Conservation (phyloP, 2,113 vertebrate species). For the Prolemur simus region DNA sequence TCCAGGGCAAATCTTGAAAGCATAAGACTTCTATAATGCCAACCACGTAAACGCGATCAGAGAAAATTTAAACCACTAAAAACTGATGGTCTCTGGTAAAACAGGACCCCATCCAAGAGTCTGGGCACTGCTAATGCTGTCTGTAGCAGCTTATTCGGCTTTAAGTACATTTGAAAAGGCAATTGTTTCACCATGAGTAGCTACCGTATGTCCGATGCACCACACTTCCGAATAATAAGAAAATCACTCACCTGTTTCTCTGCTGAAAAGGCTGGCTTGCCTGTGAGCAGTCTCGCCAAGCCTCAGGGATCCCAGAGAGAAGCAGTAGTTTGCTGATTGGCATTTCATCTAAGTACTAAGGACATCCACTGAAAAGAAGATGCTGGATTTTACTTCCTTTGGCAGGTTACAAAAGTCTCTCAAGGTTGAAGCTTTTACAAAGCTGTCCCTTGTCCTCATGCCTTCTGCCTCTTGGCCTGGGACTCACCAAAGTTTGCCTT, state of each 20-base stretch:
- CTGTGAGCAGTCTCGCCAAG: conserved; percentile 2
- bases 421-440: conserved; percentile 41
- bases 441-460: background rate
- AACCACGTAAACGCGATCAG: conserved; percentile 30
- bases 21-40: conserved; percentile 25
- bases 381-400: background rate
- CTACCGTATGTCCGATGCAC: background rate
- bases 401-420: conserved; percentile 32
- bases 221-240: conserved; percentile 53
- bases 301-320: conserved; percentile 37
- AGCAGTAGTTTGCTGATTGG: conserved; percentile 28
- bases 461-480: conserved; percentile 11
- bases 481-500: background rate
- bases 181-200: conserved; percentile 32
- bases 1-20: conserved; percentile 42
- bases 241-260: conserved; percentile 56
- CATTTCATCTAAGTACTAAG: conserved; percentile 60
- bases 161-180: conserved; percentile 36
- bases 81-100: background rate
- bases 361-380: conserved; percentile 43
- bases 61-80: conserved; percentile 48
- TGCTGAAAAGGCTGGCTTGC: conserved; percentile 36
- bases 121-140: background rate
- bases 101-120: conserved; percentile 1
- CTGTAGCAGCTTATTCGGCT: background rate